phyloP scores from a whole-genome alignment of 1,140 invertebrate species.

The Temnothorax longispinosus region DNA sequence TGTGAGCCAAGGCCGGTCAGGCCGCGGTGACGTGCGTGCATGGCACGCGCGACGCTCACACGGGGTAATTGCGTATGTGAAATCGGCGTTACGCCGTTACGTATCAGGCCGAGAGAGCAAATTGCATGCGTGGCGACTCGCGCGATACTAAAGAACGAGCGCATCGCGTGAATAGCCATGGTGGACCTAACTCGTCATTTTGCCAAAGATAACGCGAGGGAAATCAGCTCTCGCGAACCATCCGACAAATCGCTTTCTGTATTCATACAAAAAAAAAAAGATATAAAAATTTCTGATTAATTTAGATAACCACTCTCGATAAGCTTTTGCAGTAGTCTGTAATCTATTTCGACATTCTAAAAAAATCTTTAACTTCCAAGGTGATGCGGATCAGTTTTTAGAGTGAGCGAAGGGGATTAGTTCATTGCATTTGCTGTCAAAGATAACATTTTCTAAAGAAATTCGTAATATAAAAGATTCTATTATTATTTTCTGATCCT shows the following conservation, averaged over 20 bases:
- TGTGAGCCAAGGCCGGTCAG: constrained; percentile 21
- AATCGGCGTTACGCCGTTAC: constrained; percentile 43
- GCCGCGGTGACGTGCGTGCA: constrained; percentile 26
- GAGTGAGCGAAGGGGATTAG: background rate
- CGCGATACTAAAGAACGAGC: constrained; percentile 43
- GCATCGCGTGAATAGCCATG: constrained; percentile 27
- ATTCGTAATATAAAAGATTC: background rate
- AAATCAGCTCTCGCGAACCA: background rate
- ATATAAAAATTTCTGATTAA: background rate
- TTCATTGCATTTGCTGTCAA: background rate
- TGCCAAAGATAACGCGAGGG: background rate
- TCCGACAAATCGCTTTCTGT: background rate
- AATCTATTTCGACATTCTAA: background rate
- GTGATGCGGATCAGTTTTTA: background rate
- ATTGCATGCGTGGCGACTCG: constrained; percentile 57
- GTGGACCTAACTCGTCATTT: constrained; percentile 24
- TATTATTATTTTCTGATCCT: background rate
- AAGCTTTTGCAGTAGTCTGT: background rate
- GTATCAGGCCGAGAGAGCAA: constrained; percentile 62
- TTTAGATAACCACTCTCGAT: background rate
- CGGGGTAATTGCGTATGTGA: constrained; percentile 19
- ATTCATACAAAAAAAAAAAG: background rate
- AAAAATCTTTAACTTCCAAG: background rate
- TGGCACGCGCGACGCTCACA: constrained; percentile 28
- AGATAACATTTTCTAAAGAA: background rate